Conservation (phyloP, 2,797 vertebrate species). For the Gastrophryne carolinensis region DNA sequence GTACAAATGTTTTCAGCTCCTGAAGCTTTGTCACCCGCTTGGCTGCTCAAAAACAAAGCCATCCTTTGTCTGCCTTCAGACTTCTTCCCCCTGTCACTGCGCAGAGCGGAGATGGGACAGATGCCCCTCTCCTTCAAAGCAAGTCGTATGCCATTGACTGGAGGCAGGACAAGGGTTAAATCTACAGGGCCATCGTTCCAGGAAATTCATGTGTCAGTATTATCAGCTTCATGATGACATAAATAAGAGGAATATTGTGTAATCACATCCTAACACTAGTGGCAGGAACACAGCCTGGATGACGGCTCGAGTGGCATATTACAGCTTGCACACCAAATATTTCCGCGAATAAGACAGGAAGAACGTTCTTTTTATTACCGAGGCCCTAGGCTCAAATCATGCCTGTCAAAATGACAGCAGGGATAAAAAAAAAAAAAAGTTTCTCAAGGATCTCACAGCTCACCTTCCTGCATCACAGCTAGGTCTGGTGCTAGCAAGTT, state of each 20-base stretch:
- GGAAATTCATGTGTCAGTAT: background rate
- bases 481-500: too few species aligned
- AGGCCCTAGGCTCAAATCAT: too few species aligned
- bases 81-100: background rate
- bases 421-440: too few species aligned
- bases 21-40: constrained; percentile 38
- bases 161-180: background rate
- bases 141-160: background rate
- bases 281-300: background rate
- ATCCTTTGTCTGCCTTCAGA: constrained; percentile 18
- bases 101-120: background rate
- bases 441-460: too few species aligned
- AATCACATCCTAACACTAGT: background rate
- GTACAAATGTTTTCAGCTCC: constrained; percentile 4
- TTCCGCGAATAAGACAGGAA: background rate
- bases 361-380: too few species aligned
- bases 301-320: background rate
- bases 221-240: background rate
- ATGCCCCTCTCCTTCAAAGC: background rate
- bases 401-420: too few species aligned
- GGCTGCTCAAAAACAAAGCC: constrained; percentile 50
- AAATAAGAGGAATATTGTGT: background rate
- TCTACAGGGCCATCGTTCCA: background rate
- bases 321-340: background rate
- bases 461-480: too few species aligned